These are phyloP conservation scores for Oreochromis grahami DNA, from an alignment of 2,797 vertebrate genomes.

Conservation along the genomic window DNA sequence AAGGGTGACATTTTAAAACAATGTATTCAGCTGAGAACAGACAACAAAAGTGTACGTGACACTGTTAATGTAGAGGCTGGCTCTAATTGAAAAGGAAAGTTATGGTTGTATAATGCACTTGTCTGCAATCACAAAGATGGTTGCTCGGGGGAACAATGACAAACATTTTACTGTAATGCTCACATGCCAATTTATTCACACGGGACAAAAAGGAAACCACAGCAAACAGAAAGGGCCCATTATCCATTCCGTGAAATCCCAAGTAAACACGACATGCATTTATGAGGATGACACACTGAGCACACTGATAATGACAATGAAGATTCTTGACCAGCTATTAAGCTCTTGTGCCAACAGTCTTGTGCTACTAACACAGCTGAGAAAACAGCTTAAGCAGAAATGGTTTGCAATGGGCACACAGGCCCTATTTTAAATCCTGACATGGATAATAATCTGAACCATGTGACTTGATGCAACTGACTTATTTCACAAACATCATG, in stretches of 20 bases:
- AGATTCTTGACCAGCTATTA: not conserved
- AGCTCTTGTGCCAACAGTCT: not conserved
- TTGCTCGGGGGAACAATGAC: not conserved
- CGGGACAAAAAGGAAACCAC: not conserved
- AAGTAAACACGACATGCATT: not conserved
- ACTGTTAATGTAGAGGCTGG: fast-evolving
- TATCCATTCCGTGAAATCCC: not conserved
- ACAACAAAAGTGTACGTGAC: not conserved
- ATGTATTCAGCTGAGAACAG: not conserved
- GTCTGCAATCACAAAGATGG: not conserved
- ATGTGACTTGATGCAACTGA: not conserved
- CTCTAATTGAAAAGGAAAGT: not conserved
- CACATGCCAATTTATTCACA: not conserved
- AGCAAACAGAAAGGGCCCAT: not conserved
- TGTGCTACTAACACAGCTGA: not conserved
- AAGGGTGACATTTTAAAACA: not conserved
- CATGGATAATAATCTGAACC: not conserved
- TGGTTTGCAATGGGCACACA: not conserved
- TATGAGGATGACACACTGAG: not conserved
- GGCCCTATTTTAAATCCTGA: not conserved
- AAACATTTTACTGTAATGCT: not conserved
- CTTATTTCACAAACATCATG: not conserved
- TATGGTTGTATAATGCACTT: not conserved
- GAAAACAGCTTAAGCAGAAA: not conserved
- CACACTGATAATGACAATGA: not conserved